Percentiles rank a stretch among this genome's conserved stretches.
phyloP scores from a whole-genome alignment of 2,113 vertebrate genomes.

The Microtus oregoni region DNA sequence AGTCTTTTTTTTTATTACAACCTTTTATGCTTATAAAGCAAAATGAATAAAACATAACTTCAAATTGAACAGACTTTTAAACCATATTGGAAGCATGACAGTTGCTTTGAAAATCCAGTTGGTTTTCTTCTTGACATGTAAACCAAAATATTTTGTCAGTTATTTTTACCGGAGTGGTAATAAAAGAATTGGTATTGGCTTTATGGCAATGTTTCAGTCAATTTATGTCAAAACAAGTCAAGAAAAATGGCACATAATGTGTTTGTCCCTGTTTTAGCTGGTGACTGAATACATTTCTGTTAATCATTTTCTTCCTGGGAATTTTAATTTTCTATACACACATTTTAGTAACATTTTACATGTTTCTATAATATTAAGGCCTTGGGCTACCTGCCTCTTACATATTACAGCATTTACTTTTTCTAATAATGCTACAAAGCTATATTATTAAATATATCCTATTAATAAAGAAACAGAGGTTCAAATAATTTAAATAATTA shows the following conservation, averaged over 20 bases:
- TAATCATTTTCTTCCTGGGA: slow-evolving; percentile 25
- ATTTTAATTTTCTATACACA: background rate
- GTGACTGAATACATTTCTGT: slow-evolving; percentile 39
- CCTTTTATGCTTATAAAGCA: slow-evolving; percentile 25
- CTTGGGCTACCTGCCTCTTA: background rate
- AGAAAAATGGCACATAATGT: background rate
- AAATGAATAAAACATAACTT: slow-evolving; percentile 34
- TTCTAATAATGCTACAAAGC: background rate
- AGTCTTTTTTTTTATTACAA: slow-evolving; percentile 39
- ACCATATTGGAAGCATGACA: background rate
- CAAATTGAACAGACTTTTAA: slow-evolving; percentile 44
- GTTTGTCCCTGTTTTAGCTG: background rate
- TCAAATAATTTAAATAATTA: background rate
- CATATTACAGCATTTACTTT: background rate
- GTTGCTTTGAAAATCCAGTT: slow-evolving; percentile 17
- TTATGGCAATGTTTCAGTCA: slow-evolving; percentile 16
- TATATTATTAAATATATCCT: slow-evolving; percentile 1
- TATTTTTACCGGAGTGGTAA: slow-evolving; percentile 30
- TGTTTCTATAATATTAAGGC: background rate
- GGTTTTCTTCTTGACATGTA: background rate
- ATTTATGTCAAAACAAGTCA: slow-evolving; percentile 26
- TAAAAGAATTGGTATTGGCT: slow-evolving; percentile 23
- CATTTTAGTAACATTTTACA: slow-evolving; percentile 9
- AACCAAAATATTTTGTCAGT: slow-evolving; percentile 10
- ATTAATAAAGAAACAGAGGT: background rate